phyloP scores from a whole-genome alignment of 2,888 invertebrate species.

The Harpagoxenus sublaevis region DNA sequence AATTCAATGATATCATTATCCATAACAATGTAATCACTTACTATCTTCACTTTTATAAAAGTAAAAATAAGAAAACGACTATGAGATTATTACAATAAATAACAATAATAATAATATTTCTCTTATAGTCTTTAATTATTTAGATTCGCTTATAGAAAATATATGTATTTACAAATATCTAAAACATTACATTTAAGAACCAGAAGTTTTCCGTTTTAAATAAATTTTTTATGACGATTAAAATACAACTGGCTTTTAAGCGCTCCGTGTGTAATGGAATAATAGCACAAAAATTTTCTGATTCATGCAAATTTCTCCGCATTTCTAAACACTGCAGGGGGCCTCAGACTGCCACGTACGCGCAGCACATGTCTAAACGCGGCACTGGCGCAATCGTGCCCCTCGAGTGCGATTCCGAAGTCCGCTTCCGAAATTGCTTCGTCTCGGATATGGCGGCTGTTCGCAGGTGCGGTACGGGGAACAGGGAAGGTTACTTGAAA shows the following conservation, averaged over 20 bases:
- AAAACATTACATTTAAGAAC: neutral
- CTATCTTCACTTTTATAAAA: neutral
- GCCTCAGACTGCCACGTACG: neutral
- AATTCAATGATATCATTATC: neutral
- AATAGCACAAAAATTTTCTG: neutral
- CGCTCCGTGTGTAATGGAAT: neutral
- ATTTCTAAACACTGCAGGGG: neutral
- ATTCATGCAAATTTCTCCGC: neutral
- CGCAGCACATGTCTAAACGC: constrained; percentile 16
- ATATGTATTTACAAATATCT: neutral
- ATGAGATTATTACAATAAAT: neutral
- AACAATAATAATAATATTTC: neutral
- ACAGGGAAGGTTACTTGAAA: constrained; percentile 56
- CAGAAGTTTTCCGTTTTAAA: neutral
- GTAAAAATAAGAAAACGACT: neutral
- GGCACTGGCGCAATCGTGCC: constrained; percentile 38
- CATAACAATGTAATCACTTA: neutral
- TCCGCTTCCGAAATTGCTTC: constrained; percentile 61
- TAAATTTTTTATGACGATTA: neutral
- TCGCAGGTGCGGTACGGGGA: neutral
- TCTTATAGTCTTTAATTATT: neutral
- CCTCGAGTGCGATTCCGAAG: constrained; percentile 62
- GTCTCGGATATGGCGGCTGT: constrained; percentile 57
- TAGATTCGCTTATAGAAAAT: neutral
- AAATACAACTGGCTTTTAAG: neutral